Evolutionary conservation across 2,888 invertebrate genomes (phyloP), one percentile per base, ranked within the genome.

Genomic region (Ectemnius lituratus): DNA sequence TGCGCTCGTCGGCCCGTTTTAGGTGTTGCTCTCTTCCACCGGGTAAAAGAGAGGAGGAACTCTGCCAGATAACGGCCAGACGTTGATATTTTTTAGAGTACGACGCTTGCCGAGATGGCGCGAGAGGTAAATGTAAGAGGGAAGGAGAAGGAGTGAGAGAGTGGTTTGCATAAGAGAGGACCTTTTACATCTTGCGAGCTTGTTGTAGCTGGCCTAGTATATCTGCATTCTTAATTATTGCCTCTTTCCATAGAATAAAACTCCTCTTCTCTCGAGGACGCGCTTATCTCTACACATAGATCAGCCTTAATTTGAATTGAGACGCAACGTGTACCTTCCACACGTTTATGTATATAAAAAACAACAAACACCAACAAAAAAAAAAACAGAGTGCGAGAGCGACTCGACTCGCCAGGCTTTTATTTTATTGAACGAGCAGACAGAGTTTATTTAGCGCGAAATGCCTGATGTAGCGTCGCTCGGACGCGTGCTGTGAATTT

Each of bases 1-100:
- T 79, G 73, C 73, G 70, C 64, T 37, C 37, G 37, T 37, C 37
- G 37, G 37, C 37, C 66, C 72, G 69, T 79, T 79, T 79, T 78
- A 77, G 76, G 78, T 84, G 75, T 73, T 16, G 52, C 52, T 14
- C 16, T 37, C 37, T 37, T 37, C 37, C 37, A 0, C 75, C 71
- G 80, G 81, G 78, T 80, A 80, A 78, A 79, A 81, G 6, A 37
- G 37, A 37, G 37, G 37, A 37, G 82, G 82, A 82, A 85, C 82
- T 81, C 76, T 62, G 75, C 84, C 23, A 23, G 84, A 86, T 86
- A 86, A 86, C 84, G 83, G 81, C 74, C 49, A 71, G 80, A 76
- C 82, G 80, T 84, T 85, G 81, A 82, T 84, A 84, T 82, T 84
- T 80, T 80, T 83, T 81, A 37, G 37, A 37, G 37, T 37, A 37